phyloP scores from a whole-genome alignment of 92 coral and sea anemone genomes.

The Phenganax marumi region DNA sequence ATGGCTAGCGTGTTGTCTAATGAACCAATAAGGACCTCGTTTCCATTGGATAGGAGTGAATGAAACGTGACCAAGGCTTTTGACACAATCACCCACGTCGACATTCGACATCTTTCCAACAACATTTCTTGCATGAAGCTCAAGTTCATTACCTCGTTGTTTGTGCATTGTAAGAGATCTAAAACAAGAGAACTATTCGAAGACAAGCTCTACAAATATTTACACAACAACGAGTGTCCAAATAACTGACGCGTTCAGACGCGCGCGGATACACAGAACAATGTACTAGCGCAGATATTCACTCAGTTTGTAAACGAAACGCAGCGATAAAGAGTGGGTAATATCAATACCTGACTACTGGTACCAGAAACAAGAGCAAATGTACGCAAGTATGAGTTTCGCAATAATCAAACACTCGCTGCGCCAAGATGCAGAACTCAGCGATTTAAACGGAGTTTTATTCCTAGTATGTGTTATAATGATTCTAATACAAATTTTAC shows the following conservation, averaged over 20 bases:
- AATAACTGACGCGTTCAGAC: neutral
- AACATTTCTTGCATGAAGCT: slow-evolving; percentile 84
- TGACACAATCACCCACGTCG: slow-evolving; percentile 98
- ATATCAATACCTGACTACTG: too few species aligned
- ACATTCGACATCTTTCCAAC: slow-evolving; percentile 86
- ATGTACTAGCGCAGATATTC: neutral
- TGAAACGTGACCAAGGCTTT: slow-evolving; percentile 93
- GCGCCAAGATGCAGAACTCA: too few species aligned
- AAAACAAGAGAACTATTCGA: neutral
- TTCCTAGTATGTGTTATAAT: too few species aligned
- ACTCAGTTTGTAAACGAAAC: neutral
- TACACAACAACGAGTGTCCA: neutral
- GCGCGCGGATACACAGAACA: neutral
- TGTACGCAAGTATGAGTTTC: too few species aligned
- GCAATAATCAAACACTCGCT: too few species aligned
- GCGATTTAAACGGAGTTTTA: too few species aligned
- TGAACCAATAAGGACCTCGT: neutral
- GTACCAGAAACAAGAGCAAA: too few species aligned
- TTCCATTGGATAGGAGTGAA: slow-evolving; percentile 64
- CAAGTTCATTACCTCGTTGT: slow-evolving; percentile 72
- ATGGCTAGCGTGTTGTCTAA: neutral
- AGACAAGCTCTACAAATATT: neutral
- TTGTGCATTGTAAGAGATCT: slow-evolving; percentile 91
- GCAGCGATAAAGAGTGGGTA: neutral
- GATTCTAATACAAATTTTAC: too few species aligned